phyloP scores from a whole-genome alignment of 2,797 vertebrate species.

The Clangula hyemalis region DNA sequence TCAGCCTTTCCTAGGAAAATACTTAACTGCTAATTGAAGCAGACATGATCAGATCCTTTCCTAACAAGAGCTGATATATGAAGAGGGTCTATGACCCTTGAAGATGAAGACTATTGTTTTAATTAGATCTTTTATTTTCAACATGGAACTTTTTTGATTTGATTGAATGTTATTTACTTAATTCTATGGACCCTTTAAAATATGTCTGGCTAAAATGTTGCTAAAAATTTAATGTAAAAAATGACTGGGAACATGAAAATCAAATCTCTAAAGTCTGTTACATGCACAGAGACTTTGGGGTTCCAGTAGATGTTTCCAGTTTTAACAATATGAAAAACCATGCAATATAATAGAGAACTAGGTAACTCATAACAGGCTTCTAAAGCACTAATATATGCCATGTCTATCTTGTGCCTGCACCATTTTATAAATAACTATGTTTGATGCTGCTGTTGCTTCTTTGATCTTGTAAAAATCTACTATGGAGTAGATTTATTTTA shows the following conservation, averaged over 20 bases:
- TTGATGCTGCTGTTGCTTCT: slow-evolving; percentile 28
- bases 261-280: neutral
- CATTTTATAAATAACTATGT: slow-evolving; percentile 28
- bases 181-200: neutral
- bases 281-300: neutral
- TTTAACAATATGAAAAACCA: neutral
- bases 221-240: neutral
- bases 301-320: neutral
- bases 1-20: neutral
- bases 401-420: neutral
- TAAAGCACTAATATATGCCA: neutral
- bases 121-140: neutral
- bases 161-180: neutral
- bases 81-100: neutral
- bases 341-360: neutral
- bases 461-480: slow-evolving; percentile 50
- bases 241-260: neutral
- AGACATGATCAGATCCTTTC: neutral
- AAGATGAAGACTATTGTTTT: fast-evolving
- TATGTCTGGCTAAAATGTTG: neutral
- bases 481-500: too few relatives aligned
- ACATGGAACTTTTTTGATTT: neutral
- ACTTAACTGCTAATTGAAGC: neutral
- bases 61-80: neutral
- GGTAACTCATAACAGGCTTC: neutral